Evolutionary conservation across 2,113 vertebrate genomes (phyloP).

Genomic region (Bos indicus): DNA sequence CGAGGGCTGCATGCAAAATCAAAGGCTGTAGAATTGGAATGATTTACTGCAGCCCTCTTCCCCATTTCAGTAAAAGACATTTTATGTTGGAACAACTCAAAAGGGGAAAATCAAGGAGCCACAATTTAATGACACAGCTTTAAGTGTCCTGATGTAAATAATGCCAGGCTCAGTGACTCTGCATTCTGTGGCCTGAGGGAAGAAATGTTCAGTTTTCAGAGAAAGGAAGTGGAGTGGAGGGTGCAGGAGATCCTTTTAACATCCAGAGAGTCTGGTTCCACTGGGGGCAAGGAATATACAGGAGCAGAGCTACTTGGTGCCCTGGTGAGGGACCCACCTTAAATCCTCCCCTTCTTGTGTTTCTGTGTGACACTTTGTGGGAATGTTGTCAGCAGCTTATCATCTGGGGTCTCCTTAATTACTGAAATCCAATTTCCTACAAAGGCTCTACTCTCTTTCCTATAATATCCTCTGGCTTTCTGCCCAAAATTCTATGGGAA

Average conservation of each 20-base stretch:
- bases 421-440: background rate
- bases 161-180: background rate
- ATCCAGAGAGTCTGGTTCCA: background rate
- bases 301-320: rapidly evolving
- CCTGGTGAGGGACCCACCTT: rapidly evolving
- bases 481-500: background rate
- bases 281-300: rapidly evolving
- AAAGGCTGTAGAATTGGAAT: background rate
- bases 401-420: background rate
- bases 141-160: background rate
- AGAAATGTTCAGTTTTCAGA: background rate
- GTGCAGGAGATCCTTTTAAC: background rate
- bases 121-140: background rate
- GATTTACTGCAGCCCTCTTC: background rate
- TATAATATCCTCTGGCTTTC: background rate
- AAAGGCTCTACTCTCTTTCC: background rate
- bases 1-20: background rate
- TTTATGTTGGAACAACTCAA: background rate
- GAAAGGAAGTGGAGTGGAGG: background rate
- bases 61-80: background rate
- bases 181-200: background rate
- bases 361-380: background rate
- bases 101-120: background rate
- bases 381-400: background rate
- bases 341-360: too few species aligned